Base-by-base conservation (phyloP, 2,113 vertebrate genomes). In the Speoplatyrhinus poulsoni region DNA sequence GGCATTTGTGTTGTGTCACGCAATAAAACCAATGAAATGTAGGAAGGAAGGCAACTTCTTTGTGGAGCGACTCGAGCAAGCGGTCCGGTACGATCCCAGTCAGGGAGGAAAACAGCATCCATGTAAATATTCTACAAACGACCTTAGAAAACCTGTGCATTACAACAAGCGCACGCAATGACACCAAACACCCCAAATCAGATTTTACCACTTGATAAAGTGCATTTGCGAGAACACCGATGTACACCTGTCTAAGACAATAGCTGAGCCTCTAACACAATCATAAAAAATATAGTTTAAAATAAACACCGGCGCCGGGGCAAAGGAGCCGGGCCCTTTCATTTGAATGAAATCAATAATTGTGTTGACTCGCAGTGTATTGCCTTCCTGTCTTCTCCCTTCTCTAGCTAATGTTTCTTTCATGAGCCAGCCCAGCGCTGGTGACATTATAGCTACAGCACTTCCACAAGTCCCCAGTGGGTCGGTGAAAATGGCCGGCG, bases 271-370 rank as follows among this genome's bases (percentile, higher is more conserved):
- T 46, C 17, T 13, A 49, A 62, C 17, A 63, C 7, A 63, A 74
- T 33, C 73, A 79, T 13, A 69, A 46, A 26, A 77, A 83, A 85
- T 46, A 48, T 33, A 52, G 67, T 68, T 80, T 78, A 68, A 79
- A 85, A 64, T 61, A 62, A 67, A 73, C 69, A 16, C 69, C 57
- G 55, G 65, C 76, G 71, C 67, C 60, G 68, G 68, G 74, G 60
- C 79, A 71, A 61, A 80, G 26, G 68, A 75, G 69, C 36, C 73
- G 58, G 72, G 16, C 59, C 78, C 87, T 85, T 85, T 68, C 73
- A 89, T 90, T 88, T 88, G 70, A 88, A 90, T 90, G 70, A 90
- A 92, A 92, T 91, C 91, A 89, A 91, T 92, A 90, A 85, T 79
- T 54, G 86, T 87, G 87, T 91, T 89, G 89, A 89, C 88, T 91